Conservation (phyloP, 2,888 invertebrate species). For the Drosophila koepferae region DNA sequence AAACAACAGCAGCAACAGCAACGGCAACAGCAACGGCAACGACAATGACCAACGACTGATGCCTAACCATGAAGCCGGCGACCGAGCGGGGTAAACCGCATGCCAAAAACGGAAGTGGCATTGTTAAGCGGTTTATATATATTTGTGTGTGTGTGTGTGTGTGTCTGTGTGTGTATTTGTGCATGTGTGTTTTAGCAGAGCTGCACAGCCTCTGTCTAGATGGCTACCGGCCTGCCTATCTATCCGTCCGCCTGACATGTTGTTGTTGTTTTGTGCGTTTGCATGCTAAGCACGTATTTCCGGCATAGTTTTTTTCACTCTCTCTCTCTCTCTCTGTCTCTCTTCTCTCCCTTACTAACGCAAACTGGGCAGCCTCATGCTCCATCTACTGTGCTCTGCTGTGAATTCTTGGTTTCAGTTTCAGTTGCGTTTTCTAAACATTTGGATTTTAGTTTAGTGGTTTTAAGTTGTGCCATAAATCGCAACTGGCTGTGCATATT, state of each 20-base stretch:
- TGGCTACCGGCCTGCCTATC: conserved; percentile 20
- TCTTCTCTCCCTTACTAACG: neutral
- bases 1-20: conserved; percentile 53
- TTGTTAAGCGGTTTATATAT: conserved; percentile 78
- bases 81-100: conserved; percentile 72
- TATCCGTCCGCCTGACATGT: conserved; percentile 22
- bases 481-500: conserved; percentile 49
- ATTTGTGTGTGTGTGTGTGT: conserved; percentile 31
- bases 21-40: conserved; percentile 32
- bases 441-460: conserved; percentile 61
- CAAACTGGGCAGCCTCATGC: neutral
- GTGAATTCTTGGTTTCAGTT: conserved; percentile 37
- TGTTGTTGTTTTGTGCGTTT: conserved; percentile 61
- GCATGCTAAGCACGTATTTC: conserved; percentile 75
- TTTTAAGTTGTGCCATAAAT: conserved; percentile 60
- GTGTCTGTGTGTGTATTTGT: conserved; percentile 8
- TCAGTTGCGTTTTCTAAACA: conserved; percentile 46
- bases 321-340: too few relatives aligned
- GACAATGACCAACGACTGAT: conserved; percentile 59
- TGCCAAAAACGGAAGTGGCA: conserved; percentile 81
- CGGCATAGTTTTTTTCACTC: conserved; percentile 67
- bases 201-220: conserved; percentile 46
- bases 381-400: neutral
- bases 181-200: neutral
- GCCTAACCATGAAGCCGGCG: conserved; percentile 63